phyloP scores from a whole-genome alignment of 2,797 vertebrate genomes.

The Schizopygopsis pylzovi region DNA sequence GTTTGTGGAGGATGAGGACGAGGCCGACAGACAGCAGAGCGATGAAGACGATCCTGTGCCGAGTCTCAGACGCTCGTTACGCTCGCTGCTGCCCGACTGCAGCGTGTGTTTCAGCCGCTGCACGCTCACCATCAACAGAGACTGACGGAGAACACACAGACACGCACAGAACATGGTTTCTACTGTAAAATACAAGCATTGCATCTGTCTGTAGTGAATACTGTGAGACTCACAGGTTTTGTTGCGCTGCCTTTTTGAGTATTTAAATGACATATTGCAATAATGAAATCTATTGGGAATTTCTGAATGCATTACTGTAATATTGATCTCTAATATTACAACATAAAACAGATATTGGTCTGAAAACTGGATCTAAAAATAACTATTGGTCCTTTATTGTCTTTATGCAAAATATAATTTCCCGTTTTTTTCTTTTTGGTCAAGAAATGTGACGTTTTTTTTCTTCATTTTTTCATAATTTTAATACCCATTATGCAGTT shows the following conservation, averaged over 20 bases:
- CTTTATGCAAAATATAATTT: neutral
- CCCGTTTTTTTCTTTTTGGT: neutral
- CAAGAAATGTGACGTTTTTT: neutral
- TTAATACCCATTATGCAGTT: neutral
- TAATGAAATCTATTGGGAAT: too few relatives aligned
- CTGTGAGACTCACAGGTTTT: too few relatives aligned
- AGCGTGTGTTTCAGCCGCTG: slow-evolving; percentile 76
- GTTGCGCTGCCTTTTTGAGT: too few relatives aligned
- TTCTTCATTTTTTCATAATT: neutral
- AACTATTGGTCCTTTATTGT: neutral
- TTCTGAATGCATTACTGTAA: too few relatives aligned
- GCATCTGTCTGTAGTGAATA: neutral
- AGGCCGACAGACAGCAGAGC: slow-evolving; percentile 63
- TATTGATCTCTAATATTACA: too few relatives aligned
- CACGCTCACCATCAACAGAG: slow-evolving; percentile 68
- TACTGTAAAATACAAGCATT: slow-evolving; percentile 5
- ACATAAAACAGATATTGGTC: too few relatives aligned
- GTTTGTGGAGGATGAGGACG: slow-evolving; percentile 69
- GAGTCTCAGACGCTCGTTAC: slow-evolving; percentile 72
- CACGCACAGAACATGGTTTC: neutral
- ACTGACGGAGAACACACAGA: neutral
- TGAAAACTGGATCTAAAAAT: too few relatives aligned
- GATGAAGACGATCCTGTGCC: slow-evolving; percentile 72
- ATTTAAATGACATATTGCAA: too few relatives aligned
- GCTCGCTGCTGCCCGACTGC: slow-evolving; percentile 60